Evolutionary conservation across 2,888 invertebrate genomes (phyloP), one percentile per base, ranked within the genome.

Genomic region (Lydus trimaculatus): DNA sequence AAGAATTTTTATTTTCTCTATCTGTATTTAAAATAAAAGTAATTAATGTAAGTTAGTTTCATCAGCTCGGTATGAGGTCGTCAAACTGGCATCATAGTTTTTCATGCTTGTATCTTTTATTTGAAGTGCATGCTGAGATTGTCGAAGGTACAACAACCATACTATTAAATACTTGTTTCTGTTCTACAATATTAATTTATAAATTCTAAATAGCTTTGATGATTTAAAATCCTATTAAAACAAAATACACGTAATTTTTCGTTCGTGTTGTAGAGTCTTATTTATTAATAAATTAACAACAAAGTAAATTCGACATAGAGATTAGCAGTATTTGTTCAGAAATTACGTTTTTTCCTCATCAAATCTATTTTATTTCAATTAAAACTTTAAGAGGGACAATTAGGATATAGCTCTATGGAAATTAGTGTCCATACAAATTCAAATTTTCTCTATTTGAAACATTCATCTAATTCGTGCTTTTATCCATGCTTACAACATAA

Each of bases 1-100:
- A 58, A 64, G 17, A 20, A 58, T 61, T 39, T 56, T 64, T 67
- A 39, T 67, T 52, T 62, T 64, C 23, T 58, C 39, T 60, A 60
- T 60, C 62, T 66, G 63, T 68, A 68, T 68, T 56, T 17, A 31
- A 61, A 52, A 31, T 31, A 20, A 39, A 20, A 28, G 43, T 68
- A 69, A 69, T 69, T 65, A 69, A 69, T 69, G 63, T 36, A 33
- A 48, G 59, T 58, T 36, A 56, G 65, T 69, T 65, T 69, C 65
- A 65, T 58, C 65, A 20, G 59, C 69, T 63, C 69, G 61, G 65
- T 65, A 56, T 69, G 69, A 62, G 36, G 65, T 68, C 67, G 61
- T 61, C 58, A 58, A 62, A 56, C 23, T 61, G 61, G 64, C 67
- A 64, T 61, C 58, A 63, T 58, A 64, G 39, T 56, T 58, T 62